Base-by-base conservation (phyloP, 2,888 invertebrate genomes). In the Phyllotreta striolata region DNA sequence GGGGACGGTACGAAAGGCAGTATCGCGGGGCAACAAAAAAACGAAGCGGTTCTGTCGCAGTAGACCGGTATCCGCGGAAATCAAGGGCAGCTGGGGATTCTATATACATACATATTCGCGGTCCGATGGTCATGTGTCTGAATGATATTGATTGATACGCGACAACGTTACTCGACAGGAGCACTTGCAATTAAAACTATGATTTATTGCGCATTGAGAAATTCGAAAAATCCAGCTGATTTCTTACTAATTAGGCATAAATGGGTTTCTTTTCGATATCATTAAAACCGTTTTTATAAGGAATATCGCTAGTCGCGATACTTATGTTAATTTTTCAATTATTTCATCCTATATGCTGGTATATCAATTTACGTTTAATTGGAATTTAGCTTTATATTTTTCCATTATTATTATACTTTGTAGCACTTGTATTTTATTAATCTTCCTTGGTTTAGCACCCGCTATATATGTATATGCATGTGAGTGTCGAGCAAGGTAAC, bases 191-290 rank as follows among this genome's bases (percentile, higher is more conserved):
- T 59, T 59, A 59, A 51, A 59, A 43, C 59, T 59, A 59, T 59
- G 59, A 59, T 59, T 59, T 59, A 59, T 59, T 35, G 51, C 14
- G 41, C 37, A 43, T 52, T 24, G 7, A 52, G 59, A 49, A 39
- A 52, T 51, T 51, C 34, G 37, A 59, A 59, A 59, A 51, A 38
- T 52, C 41, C 35, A 51, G 43, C 51, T 43, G 58, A 54, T 54
- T 39, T 38, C 39, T 14, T 54, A 38, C 54, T 43, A 55, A 55
- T 55, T 55, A 55, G 40, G 37, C n/a, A 55, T 13, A 24, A 35
- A 54, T 63, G 63, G 63, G 72, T 73, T 74, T 74, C 72, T 73
- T 69, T 66, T 64, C 65, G 70, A 72, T 71, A 69, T 72, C 67
- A 76, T 76, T 77, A 78, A 78, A 77, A 77, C 24, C 24, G 24